Evolutionary conservation across 2,888 invertebrate genomes (phyloP).

Genomic region (Gisinianus flammeolus): DNA sequence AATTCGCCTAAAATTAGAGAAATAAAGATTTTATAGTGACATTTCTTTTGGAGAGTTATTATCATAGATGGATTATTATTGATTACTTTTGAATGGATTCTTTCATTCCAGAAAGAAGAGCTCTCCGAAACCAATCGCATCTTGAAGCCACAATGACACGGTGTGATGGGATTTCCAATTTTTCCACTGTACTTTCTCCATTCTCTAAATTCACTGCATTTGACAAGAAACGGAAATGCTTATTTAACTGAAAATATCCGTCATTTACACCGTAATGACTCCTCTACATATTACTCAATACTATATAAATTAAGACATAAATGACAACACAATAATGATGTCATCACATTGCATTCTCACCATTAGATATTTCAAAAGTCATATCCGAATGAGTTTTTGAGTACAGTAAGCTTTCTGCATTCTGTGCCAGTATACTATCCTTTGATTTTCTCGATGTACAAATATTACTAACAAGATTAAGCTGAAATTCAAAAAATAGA

Average conservation of each 20-base stretch:
- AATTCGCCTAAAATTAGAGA: constrained; percentile 67
- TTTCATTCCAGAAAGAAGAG: constrained; percentile 73
- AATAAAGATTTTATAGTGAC: background rate
- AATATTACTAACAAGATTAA: constrained; percentile 67
- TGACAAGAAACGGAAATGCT: background rate
- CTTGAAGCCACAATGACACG: constrained; percentile 71
- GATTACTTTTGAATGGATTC: constrained; percentile 72
- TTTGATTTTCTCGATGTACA: constrained; percentile 68
- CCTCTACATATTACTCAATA: no score
- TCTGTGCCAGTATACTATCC: constrained; percentile 67
- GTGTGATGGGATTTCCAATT: constrained; percentile 64
- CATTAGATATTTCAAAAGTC: constrained; percentile 68
- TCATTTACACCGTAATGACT: no score
- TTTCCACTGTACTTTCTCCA: constrained; percentile 30
- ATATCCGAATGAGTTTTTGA: constrained; percentile 69
- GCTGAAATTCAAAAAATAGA: background rate
- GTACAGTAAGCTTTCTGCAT: constrained; percentile 67
- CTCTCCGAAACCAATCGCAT: constrained; percentile 74
- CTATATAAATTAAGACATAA: background rate
- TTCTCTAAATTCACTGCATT: background rate
- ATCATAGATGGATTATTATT: background rate
- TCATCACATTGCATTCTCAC: constrained; percentile 55
- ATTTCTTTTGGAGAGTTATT: background rate
- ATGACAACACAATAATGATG: background rate
- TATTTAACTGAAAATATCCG: no score